These are phyloP conservation scores for Zaprionus kolodkinae DNA, from an alignment of 1,140 invertebrate genomes.

Conservation along the genomic window DNA sequence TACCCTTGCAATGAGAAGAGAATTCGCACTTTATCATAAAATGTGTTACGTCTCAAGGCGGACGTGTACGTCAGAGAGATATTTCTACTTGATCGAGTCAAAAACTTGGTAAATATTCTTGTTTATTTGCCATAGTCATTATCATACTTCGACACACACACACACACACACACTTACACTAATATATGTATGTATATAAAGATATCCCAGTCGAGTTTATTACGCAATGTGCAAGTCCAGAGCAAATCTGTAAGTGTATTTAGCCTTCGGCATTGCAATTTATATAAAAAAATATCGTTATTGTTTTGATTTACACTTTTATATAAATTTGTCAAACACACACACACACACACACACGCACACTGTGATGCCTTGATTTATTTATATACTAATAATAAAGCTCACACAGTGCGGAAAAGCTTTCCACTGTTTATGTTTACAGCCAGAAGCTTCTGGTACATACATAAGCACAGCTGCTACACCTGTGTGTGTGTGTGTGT, in stretches of 20 bases:
- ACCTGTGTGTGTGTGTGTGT: neutral
- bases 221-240: neutral
- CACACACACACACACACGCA: neutral
- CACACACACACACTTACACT: neutral
- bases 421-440: slow-evolving; percentile 41
- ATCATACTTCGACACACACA: neutral
- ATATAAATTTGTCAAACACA: neutral
- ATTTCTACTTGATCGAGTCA: neutral
- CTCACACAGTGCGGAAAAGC: slow-evolving; percentile 23
- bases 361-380: neutral
- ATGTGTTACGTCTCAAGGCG: slow-evolving; percentile 1
- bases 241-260: neutral
- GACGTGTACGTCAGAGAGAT: neutral
- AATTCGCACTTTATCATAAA: neutral
- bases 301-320: slow-evolving; percentile 23
- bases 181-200: neutral
- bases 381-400: slow-evolving; percentile 5
- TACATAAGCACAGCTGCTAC: neutral
- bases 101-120: neutral
- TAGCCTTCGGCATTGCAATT: neutral
- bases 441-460: slow-evolving; percentile 29
- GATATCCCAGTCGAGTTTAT: neutral
- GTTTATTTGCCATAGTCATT: neutral
- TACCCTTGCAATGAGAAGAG: neutral
- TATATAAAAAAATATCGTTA: neutral